These are phyloP conservation scores for Albula glossodonta DNA, from an alignment of 2,113 vertebrate genomes.

Conservation along the genomic window DNA sequence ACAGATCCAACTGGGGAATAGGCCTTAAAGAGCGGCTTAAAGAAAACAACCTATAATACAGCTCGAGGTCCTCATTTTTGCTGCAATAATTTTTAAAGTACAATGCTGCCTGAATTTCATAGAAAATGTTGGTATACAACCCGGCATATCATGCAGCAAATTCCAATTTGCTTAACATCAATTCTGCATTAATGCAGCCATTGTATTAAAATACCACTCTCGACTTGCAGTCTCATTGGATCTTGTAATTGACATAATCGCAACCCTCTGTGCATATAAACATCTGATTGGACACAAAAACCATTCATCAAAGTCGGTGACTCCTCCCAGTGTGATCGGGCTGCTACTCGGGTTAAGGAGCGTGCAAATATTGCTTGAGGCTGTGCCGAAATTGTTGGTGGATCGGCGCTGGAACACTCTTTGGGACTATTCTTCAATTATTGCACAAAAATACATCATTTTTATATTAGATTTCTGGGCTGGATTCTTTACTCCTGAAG, in stretches of 20 bases:
- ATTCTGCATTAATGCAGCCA: neutral
- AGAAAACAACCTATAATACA: neutral
- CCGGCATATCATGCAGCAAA: too few relatives aligned
- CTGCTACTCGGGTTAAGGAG: neutral
- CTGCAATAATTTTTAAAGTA: too few relatives aligned
- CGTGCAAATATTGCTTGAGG: slow-evolving; percentile 1
- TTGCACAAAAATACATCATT: neutral
- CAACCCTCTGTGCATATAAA: neutral
- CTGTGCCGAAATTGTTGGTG: neutral
- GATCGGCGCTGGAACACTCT: neutral
- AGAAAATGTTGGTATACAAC: too few relatives aligned
- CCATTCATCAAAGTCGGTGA: slow-evolving; percentile 19
- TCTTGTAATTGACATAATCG: neutral
- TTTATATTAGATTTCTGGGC: neutral
- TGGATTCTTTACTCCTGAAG: neutral
- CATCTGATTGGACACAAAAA: slow-evolving; percentile 13
- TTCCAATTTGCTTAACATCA: neutral
- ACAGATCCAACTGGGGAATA: neutral
- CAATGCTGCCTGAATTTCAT: too few relatives aligned
- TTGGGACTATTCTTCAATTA: too few relatives aligned
- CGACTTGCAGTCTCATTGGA: slow-evolving; percentile 7
- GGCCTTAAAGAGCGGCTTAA: neutral
- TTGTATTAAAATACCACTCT: neutral
- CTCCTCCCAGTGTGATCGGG: slow-evolving; percentile 15
- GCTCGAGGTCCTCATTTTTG: neutral